Evolutionary conservation across 2,888 invertebrate genomes (phyloP).

Genomic region (Poecilus cupreus): DNA sequence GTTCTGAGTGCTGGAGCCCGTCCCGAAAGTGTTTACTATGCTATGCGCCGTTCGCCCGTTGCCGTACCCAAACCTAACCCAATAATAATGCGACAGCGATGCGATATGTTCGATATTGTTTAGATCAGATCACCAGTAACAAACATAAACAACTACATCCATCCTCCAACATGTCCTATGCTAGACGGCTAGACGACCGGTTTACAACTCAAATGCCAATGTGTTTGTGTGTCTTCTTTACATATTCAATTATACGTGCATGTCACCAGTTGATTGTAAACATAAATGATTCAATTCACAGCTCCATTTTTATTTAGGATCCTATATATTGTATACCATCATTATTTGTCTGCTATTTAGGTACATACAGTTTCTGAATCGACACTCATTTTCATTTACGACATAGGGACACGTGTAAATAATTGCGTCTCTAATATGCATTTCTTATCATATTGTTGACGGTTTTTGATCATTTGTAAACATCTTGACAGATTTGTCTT

Average conservation of each 20-base stretch:
- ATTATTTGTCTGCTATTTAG: constrained; percentile 9
- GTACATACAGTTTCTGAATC: constrained; percentile 24
- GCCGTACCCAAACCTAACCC: not conserved
- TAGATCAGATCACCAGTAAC: not conserved
- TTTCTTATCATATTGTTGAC: constrained; percentile 38
- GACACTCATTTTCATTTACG: constrained; percentile 5
- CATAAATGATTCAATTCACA: constrained; percentile 43
- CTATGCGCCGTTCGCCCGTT: not conserved
- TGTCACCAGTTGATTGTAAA: constrained; percentile 45
- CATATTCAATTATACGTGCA: constrained; percentile 47
- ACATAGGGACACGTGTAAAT: constrained; percentile 37
- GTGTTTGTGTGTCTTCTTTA: constrained; percentile 41
- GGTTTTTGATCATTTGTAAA: constrained; percentile 41
- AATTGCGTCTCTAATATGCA: constrained; percentile 39
- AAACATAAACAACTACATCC: constrained; percentile 20
- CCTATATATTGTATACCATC: constrained; percentile 31
- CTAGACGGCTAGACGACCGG: not conserved
- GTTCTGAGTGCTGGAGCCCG: constrained; percentile 22
- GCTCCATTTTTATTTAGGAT: constrained; percentile 43
- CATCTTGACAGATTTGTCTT: constrained; percentile 39
- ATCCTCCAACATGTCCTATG: not conserved
- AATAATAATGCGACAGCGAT: constrained; percentile 25
- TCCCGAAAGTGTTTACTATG: constrained; percentile 28
- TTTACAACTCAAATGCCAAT: constrained; percentile 33
- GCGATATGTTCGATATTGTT: not conserved